Percentiles rank a stretch among this genome's conserved stretches.
These are phyloP conservation scores for Thamnaconus septentrionalis DNA, from an alignment of 2,113 vertebrate genomes.

Conservation along the genomic window DNA sequence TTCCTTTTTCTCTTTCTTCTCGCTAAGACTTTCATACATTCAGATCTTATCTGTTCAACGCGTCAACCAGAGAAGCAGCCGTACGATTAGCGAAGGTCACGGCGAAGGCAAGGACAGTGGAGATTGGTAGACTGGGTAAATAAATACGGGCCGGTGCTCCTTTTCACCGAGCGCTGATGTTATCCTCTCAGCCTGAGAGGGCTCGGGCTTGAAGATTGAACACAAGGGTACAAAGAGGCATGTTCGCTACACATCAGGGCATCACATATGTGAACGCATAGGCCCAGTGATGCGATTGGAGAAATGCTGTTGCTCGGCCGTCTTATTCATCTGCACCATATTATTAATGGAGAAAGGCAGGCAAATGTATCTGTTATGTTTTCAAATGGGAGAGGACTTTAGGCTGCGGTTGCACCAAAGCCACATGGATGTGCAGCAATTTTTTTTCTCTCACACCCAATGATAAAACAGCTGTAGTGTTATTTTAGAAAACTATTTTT, in stretches of 20 bases:
- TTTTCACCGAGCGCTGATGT: constrained; percentile 54
- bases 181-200: constrained; percentile 53
- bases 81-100: constrained; percentile 71
- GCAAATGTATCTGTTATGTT: too few relatives aligned
- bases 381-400: too few relatives aligned
- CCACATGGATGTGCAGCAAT: too few relatives aligned
- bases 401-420: too few relatives aligned
- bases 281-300: too few relatives aligned
- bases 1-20: background rate
- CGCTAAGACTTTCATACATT: constrained; percentile 10
- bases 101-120: constrained; percentile 37
- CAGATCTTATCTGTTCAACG: constrained; percentile 36
- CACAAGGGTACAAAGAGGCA: constrained; percentile 37
- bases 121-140: constrained; percentile 52
- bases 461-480: too few relatives aligned
- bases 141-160: constrained; percentile 44
- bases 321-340: too few relatives aligned
- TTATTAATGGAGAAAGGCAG: too few relatives aligned
- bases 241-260: background rate
- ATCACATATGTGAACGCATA: too few relatives aligned
- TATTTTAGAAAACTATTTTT: too few relatives aligned
- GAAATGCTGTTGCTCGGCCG: too few relatives aligned
- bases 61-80: constrained; percentile 39
- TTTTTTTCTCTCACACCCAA: too few relatives aligned
- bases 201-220: constrained; percentile 29